Conservation (phyloP, 2,888 invertebrate genomes). For the Orthosia cruda region DNA sequence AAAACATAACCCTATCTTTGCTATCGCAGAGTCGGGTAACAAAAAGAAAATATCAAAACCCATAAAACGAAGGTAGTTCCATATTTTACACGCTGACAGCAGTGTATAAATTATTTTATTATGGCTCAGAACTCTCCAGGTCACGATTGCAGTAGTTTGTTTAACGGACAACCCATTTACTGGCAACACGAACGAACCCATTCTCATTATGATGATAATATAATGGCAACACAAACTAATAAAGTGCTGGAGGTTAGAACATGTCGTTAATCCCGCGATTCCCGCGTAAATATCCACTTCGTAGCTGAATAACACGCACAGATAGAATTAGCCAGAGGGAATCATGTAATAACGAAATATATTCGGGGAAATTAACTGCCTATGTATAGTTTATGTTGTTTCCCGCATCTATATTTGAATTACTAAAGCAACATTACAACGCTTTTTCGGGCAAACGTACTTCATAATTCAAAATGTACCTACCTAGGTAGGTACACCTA, state of each 20-base stretch:
- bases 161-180: slow-evolving; percentile 54
- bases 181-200: slow-evolving; percentile 52
- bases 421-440: too few species aligned
- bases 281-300: slow-evolving; percentile 57
- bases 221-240: slow-evolving; percentile 71
- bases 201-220: slow-evolving; percentile 70
- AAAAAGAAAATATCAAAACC: not conserved
- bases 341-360: slow-evolving; percentile 34
- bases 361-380: not conserved
- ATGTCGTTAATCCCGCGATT: slow-evolving; percentile 63
- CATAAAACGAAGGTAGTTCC: slow-evolving; percentile 11
- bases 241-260: slow-evolving; percentile 66
- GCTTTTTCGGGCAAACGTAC: too few species aligned
- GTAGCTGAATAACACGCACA: slow-evolving; percentile 73
- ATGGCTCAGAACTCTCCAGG: slow-evolving; percentile 38
- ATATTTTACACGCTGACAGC: slow-evolving; percentile 15
- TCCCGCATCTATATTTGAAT: too few species aligned
- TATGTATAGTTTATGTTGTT: too few species aligned
- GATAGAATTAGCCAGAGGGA: slow-evolving; percentile 51
- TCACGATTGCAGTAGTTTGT: slow-evolving; percentile 58
- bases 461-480: too few species aligned
- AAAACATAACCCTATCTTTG: not conserved
- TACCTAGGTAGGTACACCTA: too few species aligned
- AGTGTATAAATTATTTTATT: slow-evolving; percentile 43
- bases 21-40: not conserved